Conservation (phyloP, 2,113 vertebrate species). For the Orcinus orca region DNA sequence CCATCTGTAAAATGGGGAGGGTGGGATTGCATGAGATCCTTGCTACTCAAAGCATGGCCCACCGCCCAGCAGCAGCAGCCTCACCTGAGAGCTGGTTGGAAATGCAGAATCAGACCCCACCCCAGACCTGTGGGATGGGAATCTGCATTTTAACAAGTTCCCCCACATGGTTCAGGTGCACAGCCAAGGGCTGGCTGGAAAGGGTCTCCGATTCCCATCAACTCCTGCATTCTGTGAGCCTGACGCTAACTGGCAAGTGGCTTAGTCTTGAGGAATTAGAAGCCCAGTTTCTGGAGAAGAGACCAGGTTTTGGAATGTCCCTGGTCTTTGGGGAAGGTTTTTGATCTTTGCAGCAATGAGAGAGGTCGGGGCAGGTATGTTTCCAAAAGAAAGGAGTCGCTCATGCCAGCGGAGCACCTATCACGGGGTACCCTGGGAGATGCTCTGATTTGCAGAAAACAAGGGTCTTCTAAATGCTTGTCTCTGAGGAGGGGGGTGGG, state of each 20-base stretch:
- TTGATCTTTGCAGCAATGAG: not conserved
- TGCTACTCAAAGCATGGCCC: not conserved
- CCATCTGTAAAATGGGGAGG: not conserved
- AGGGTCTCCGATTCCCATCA: not conserved
- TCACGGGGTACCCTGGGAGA: not conserved
- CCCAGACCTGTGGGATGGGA: not conserved
- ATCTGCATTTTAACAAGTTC: not conserved
- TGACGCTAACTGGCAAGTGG: not conserved
- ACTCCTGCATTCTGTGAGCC: not conserved
- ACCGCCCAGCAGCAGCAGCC: not conserved
- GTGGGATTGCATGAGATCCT: not conserved
- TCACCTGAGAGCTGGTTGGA: not conserved
- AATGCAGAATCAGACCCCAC: not conserved
- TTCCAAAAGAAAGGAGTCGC: not conserved
- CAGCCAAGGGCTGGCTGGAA: too few relatives aligned
- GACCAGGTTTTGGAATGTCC: not conserved
- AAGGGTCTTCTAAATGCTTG: not conserved
- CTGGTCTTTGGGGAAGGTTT: not conserved
- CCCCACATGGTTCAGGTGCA: not conserved
- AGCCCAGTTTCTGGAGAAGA: not conserved
- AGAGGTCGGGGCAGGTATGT: not conserved
- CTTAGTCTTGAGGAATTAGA: not conserved
- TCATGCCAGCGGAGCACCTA: accelerated
- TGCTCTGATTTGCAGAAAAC: not conserved
- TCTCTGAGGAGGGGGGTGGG: not conserved